These are phyloP conservation scores for Pedetes capensis DNA, from an alignment of 2,113 vertebrate species.

Conservation along the genomic window DNA sequence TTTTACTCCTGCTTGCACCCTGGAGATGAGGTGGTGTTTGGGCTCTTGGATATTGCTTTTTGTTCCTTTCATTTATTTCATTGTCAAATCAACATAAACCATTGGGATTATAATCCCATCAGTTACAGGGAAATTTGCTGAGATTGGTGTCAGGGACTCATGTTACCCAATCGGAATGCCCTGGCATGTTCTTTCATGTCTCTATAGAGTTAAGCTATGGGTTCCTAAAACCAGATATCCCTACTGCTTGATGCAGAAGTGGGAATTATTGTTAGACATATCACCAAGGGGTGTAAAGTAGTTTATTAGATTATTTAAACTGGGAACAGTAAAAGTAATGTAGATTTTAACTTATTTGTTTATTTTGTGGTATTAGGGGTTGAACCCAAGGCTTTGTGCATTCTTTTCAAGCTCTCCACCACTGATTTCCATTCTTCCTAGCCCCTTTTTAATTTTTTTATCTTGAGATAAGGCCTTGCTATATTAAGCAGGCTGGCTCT, in stretches of 20 bases:
- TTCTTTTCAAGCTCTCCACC: too few relatives aligned
- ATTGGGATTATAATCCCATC: neutral
- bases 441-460: too few relatives aligned
- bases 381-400: too few relatives aligned
- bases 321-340: neutral
- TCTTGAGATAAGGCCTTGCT: too few relatives aligned
- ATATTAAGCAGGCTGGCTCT: too few relatives aligned
- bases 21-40: neutral
- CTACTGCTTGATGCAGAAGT: neutral
- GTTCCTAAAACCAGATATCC: neutral
- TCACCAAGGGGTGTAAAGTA: neutral
- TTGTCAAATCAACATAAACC: neutral
- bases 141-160: fast-evolving
- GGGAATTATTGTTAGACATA: neutral
- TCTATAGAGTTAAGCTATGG: neutral
- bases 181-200: neutral
- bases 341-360: too few relatives aligned
- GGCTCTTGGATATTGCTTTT: neutral
- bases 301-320: neutral
- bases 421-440: too few relatives aligned
- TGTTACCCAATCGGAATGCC: too few relatives aligned
- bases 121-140: fast-evolving
- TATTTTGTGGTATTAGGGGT: too few relatives aligned
- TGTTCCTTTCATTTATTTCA: neutral
- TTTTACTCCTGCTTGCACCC: neutral